Base-by-base conservation (phyloP, 2,797 vertebrate species). In the Alcedo atthis region DNA sequence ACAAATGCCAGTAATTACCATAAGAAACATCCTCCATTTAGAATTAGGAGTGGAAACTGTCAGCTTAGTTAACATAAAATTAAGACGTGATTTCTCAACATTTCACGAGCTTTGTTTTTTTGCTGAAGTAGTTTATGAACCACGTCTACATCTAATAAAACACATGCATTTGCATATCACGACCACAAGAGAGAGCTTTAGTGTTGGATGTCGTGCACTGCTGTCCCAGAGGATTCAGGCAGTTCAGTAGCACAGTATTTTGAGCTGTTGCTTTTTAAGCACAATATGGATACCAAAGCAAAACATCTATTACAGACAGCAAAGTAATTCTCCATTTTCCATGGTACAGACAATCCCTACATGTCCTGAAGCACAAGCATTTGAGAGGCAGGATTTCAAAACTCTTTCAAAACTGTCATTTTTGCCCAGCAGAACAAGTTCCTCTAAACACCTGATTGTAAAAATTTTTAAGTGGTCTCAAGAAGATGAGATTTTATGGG, bases 131-230 rank as follows among this genome's bases (percentile, higher is more conserved):
- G 69, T 54, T 79, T 48, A 68, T 71, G 89, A 92, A 57, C 66
- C 26, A 68, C 35, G 7, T 78, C 95, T 73, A 17, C 61, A 57
- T 59, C 37, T 8, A 17, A 18, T 6, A 58, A 82, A 7, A 64
- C 37, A 22, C 37, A 12, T 94, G 97, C 66, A 85, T 80, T 96
- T 96, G 88, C 68, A 18, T 5, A 22, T 13, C 70, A 49, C 28
- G 54, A 94, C 96, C 97, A 95, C 97, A 91, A 92, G 97, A 97
- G 95, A 95, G 97, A 97, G 97, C 96, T 87, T 96, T 85, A 91
- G 95, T 22, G 95, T 15, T 85, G 77, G 82, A n/a, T 64, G 88
- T 62, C 16, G 2, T 16, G 28, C 28, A 2, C 33, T 8, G 43
- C 63, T 6, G 8, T 4, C 64, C 68, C 30, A 43, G 26, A 35